Evolutionary conservation across 2,797 vertebrate species (phyloP), one percentile per base, ranked within the genome.

Genomic region (Cuculus canorus): DNA sequence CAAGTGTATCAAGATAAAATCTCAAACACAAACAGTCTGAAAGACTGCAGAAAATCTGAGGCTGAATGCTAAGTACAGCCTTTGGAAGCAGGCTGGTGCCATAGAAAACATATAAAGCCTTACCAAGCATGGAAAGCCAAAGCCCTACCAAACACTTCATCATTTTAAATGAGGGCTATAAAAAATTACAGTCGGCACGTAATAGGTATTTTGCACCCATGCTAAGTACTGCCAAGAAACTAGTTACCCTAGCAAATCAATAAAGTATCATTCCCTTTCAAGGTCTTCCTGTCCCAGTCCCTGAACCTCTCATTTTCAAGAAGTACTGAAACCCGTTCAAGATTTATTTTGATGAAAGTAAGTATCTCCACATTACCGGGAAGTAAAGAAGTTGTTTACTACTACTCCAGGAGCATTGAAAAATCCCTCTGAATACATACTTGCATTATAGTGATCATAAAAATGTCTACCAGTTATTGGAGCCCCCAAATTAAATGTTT

Each of bases 321-420:
- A 33, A 94, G 82, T 95, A 92, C 86, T 96, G 91, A 96, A 97
- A 95, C 50, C 93, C 85, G 82, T 79, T 91, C 54, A 95, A 96
- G 97, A 97, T 97, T 97, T 97, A 97, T 97, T 97, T 93, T 96
- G 92, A 97, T 94, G 96, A 91, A 93, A 91, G 91, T 94, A 96
- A 96, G 91, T 96, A 91, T 93, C 91, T 96, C 93, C 95, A 77
- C 27, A 87, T 97, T 97, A 97, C 96, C 95, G 91, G 94, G 92
- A 95, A 87, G 78, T 93, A 95, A 97, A 96, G 88, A 95, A 93
- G 90, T 91, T 94, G 94, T 97, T 97, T 95, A 96, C 95, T 93
- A 56, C 92, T 96, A 92, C 76, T 92, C 79, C 54, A 88, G 60
- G 80, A 75, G 69, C 65, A 81, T 90, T 88, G 95, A 96, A 97